These are phyloP conservation scores for Acanthisitta chloris DNA, from an alignment of 2,113 vertebrate species.

Conservation along the genomic window DNA sequence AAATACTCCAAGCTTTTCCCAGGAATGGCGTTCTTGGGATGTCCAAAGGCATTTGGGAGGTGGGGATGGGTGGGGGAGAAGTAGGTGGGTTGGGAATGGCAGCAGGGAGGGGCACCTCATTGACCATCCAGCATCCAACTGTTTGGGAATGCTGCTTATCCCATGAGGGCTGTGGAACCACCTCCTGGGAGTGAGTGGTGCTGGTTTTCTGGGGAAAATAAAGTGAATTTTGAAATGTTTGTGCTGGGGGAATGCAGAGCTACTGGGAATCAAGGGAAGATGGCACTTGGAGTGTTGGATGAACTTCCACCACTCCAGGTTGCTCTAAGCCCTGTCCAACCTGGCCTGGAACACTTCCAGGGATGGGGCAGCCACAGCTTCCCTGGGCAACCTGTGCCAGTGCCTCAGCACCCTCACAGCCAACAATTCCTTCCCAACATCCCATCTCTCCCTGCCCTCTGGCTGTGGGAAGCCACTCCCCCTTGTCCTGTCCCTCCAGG, in stretches of 20 bases:
- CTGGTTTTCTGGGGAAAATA: too few species aligned
- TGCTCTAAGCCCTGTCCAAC: neutral
- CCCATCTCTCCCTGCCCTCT: neutral
- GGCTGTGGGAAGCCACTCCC: neutral
- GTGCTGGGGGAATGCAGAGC: too few species aligned
- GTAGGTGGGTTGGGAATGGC: too few species aligned
- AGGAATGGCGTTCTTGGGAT: too few species aligned
- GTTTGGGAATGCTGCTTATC: too few species aligned
- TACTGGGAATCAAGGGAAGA: neutral
- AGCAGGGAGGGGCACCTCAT: too few species aligned
- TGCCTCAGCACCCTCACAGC: neutral
- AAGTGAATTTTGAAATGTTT: neutral
- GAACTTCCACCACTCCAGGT: accelerated
- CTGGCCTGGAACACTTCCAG: neutral
- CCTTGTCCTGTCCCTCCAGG: neutral
- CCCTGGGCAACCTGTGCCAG: neutral
- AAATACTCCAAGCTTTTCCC: too few species aligned
- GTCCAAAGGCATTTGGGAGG: too few species aligned
- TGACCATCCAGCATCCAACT: too few species aligned
- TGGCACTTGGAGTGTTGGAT: neutral
- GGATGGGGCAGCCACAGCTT: neutral
- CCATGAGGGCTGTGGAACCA: too few species aligned
- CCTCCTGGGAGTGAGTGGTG: too few species aligned
- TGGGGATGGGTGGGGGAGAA: too few species aligned
- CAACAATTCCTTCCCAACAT: neutral